phyloP scores from a whole-genome alignment of 2,113 vertebrate genomes.

The Callipepla squamata region DNA sequence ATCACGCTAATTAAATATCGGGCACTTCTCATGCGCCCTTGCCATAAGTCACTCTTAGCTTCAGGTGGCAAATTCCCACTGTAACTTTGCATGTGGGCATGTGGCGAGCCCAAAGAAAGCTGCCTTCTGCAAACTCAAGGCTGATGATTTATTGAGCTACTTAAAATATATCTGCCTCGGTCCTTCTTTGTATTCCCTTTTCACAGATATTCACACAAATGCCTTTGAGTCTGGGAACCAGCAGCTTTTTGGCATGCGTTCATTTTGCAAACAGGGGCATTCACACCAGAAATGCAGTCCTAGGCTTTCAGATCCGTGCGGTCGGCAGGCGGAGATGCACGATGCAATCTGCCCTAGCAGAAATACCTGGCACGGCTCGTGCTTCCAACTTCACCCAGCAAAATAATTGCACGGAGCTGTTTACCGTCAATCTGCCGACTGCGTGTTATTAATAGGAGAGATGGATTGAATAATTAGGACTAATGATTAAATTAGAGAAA shows the following conservation, averaged over 20 bases:
- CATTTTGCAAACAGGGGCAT: conserved; percentile 17
- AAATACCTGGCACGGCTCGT: conserved; percentile 35
- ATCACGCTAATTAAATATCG: neutral
- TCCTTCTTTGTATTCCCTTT: conserved; percentile 40
- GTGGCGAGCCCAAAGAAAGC: neutral
- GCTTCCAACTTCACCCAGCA: conserved; percentile 22
- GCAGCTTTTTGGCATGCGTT: conserved; percentile 36
- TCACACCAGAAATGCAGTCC: neutral
- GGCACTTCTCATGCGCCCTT: neutral
- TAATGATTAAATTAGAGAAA: conserved; percentile 56
- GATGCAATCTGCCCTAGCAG: conserved; percentile 5
- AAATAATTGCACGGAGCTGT: conserved; percentile 46
- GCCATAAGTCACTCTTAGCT: conserved; percentile 7
- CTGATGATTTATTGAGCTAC: neutral
- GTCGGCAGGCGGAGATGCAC: neutral
- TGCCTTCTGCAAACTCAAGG: neutral
- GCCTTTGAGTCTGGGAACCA: conserved; percentile 57
- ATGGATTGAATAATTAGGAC: conserved; percentile 58
- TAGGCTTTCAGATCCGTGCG: neutral
- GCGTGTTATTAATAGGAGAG: conserved; percentile 55
- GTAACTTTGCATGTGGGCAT: neutral
- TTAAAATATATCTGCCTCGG: conserved; percentile 5
- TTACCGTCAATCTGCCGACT: conserved; percentile 43
- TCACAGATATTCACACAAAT: conserved; percentile 48
- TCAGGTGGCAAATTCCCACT: neutral